Percentiles rank a stretch among this genome's conserved stretches.
phyloP scores from a whole-genome alignment of 2,888 invertebrate species.

The Odontomyia ornata region DNA sequence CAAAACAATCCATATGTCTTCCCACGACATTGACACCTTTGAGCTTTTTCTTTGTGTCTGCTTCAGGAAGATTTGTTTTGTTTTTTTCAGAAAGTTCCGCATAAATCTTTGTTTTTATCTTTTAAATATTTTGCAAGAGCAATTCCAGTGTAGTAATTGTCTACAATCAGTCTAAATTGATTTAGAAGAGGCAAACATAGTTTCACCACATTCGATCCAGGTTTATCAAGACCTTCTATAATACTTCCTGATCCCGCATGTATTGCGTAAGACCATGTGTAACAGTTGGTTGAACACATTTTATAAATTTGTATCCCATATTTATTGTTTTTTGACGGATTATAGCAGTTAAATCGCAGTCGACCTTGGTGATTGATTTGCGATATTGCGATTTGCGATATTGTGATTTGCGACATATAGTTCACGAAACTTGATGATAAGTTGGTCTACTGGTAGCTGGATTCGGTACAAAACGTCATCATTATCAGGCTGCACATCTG shows the following conservation, averaged over 20 bases:
- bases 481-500: neutral
- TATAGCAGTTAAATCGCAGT: neutral
- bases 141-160: neutral
- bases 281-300: neutral
- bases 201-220: neutral
- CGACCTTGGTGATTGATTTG: neutral
- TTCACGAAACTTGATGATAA: neutral
- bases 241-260: neutral
- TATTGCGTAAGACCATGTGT: neutral
- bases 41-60: neutral
- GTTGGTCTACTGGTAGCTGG: too few relatives aligned
- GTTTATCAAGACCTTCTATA: neutral
- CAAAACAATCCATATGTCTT: neutral
- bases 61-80: too few relatives aligned
- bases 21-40: neutral
- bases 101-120: neutral
- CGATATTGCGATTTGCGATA: neutral
- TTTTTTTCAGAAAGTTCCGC: neutral
- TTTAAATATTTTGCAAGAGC: too few relatives aligned
- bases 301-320: neutral
- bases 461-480: too few relatives aligned
- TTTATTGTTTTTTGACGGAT: neutral
- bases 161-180: neutral
- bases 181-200: neutral
- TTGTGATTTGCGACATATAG: neutral